Percentiles rank a stretch among this genome's conserved stretches.
Evolutionary conservation across 2,113 vertebrate genomes (phyloP).

Genomic region (Pygoscelis antarcticus): DNA sequence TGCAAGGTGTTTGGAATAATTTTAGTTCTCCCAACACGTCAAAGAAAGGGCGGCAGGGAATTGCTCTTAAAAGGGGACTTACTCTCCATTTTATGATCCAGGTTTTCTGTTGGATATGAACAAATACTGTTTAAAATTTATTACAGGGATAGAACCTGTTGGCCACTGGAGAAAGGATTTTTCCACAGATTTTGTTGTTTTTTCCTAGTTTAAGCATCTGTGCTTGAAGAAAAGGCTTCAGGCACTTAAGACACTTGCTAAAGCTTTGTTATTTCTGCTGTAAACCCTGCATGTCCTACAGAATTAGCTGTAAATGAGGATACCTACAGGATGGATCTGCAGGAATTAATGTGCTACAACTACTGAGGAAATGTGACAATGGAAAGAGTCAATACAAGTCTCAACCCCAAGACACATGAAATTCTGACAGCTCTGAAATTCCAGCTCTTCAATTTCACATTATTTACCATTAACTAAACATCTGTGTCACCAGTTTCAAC

Average conservation of each 20-base stretch:
- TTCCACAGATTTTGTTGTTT: background rate
- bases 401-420: background rate
- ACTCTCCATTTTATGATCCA: background rate
- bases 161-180: background rate
- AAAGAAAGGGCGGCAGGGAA: background rate
- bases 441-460: background rate
- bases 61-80: background rate
- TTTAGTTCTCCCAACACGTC: background rate
- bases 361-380: background rate
- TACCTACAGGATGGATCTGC: background rate
- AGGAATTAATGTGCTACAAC: background rate
- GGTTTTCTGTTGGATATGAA: background rate
- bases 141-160: background rate
- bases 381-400: background rate
- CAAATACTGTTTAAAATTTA: background rate
- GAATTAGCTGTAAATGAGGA: constrained; percentile 10
- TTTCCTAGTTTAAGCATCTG: background rate
- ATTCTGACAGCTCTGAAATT: background rate
- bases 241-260: background rate
- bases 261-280: background rate
- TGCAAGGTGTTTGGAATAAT: background rate
- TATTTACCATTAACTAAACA: background rate
- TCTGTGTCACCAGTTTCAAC: background rate
- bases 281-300: background rate
- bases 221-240: background rate